Evolutionary conservation across 2,797 vertebrate species (phyloP).

Genomic region (Sparus aurata): DNA sequence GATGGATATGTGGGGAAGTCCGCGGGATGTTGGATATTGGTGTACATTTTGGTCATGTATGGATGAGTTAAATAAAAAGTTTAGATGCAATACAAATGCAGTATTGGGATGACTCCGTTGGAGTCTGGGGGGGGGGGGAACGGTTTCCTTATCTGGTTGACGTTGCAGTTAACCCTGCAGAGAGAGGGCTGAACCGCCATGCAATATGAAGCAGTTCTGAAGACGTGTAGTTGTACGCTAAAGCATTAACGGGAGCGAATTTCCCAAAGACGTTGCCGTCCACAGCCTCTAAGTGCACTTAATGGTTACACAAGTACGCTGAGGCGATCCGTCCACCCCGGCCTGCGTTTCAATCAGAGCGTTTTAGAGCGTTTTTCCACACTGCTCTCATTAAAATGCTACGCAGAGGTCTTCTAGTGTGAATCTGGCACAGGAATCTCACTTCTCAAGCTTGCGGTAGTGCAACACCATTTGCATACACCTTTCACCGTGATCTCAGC

Average conservation of each 20-base stretch:
- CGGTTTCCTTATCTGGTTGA: not conserved
- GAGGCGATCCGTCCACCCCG: not conserved
- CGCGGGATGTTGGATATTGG: too few species aligned
- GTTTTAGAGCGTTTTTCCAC: not conserved
- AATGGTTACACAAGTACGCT: conserved; percentile 2
- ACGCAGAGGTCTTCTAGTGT: not conserved
- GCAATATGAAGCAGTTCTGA: not conserved
- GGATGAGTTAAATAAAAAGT: not conserved
- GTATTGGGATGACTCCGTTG: not conserved
- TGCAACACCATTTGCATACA: not conserved
- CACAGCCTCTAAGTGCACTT: conserved; percentile 15
- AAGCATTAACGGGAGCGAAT: conserved; percentile 7
- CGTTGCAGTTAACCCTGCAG: not conserved
- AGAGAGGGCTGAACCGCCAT: not conserved
- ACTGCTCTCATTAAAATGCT: not conserved
- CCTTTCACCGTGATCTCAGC: not conserved
- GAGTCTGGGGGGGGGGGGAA: not conserved
- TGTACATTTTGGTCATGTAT: too few species aligned
- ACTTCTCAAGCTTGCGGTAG: not conserved
- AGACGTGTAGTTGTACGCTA: not conserved
- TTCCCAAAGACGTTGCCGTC: conserved; percentile 10
- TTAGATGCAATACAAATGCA: not conserved
- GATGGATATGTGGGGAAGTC: not conserved
- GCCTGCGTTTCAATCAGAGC: not conserved
- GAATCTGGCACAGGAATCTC: not conserved